These are phyloP conservation scores for Labeo catla DNA, from an alignment of 2,113 vertebrate species.

Conservation along the genomic window DNA sequence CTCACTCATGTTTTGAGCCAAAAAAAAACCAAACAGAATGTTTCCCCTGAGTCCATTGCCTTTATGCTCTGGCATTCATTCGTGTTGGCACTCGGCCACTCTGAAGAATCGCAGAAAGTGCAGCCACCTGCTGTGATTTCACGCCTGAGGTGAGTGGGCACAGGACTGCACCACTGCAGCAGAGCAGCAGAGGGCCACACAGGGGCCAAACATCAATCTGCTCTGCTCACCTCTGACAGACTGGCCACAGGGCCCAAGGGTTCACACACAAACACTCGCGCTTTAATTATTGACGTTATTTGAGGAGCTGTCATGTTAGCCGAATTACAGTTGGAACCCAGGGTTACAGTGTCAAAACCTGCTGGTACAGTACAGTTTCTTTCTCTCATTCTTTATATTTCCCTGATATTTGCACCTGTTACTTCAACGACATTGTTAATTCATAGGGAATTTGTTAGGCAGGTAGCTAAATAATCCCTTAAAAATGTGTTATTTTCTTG, in stretches of 20 bases:
- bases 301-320: neutral
- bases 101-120: neutral
- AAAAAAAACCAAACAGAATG: neutral
- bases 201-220: neutral
- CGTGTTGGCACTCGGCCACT: neutral
- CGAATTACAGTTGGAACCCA: neutral
- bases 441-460: neutral
- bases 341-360: neutral
- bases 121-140: slow-evolving; percentile 33
- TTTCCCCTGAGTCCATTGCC: neutral
- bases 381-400: neutral
- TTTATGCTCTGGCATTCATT: slow-evolving; percentile 11
- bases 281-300: slow-evolving; percentile 3
- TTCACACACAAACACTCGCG: neutral
- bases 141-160: slow-evolving; percentile 4
- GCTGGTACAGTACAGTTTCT: neutral
- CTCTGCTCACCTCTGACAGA: slow-evolving; percentile 4
- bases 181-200: slow-evolving; percentile 1
- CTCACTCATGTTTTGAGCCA: neutral
- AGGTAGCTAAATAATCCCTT: neutral
- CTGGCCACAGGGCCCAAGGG: neutral
- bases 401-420: neutral
- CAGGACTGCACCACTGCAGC: neutral
- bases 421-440: neutral
- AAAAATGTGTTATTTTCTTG: no score